These are phyloP conservation scores for Porites divaricata DNA, from an alignment of 92 coral and sea anemone species.

Conservation along the genomic window DNA sequence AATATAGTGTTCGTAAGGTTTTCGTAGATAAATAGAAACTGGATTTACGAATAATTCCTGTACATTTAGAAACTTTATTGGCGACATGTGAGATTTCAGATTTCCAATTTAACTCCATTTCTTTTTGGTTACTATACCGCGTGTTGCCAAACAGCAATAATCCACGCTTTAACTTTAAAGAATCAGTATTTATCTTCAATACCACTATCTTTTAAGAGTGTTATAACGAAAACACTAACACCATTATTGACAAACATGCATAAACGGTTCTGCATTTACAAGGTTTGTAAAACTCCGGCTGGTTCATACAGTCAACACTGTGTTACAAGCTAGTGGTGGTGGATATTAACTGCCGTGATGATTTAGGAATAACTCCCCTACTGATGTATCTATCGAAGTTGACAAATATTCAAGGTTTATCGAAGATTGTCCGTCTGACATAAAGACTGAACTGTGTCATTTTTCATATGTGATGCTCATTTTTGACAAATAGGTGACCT, in stretches of 20 bases:
- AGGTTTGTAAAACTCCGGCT: neutral
- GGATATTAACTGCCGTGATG: constrained; percentile 29
- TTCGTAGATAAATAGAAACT: too few relatives aligned
- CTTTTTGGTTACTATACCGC: neutral
- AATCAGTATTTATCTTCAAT: neutral
- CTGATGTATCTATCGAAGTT: constrained; percentile 10
- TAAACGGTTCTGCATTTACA: neutral
- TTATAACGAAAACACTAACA: neutral
- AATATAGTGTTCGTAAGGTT: too few relatives aligned
- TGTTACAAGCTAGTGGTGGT: constrained; percentile 16
- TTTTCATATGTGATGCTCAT: neutral
- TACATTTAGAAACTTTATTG: too few relatives aligned
- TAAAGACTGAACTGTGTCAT: constrained; percentile 2
- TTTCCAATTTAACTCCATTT: constrained; percentile 16
- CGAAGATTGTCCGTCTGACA: constrained; percentile 3
- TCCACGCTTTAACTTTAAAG: neutral
- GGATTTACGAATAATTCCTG: too few relatives aligned
- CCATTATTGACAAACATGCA: neutral
- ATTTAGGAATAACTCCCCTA: constrained; percentile 22
- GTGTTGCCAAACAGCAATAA: neutral
- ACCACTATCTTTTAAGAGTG: neutral
- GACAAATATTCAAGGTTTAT: constrained; percentile 9
- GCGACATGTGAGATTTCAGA: too few relatives aligned
- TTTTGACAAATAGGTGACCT: neutral
- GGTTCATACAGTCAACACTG: neutral